Evolutionary conservation across 2,797 vertebrate genomes (phyloP).

Genomic region (Harpagifer antarcticus): DNA sequence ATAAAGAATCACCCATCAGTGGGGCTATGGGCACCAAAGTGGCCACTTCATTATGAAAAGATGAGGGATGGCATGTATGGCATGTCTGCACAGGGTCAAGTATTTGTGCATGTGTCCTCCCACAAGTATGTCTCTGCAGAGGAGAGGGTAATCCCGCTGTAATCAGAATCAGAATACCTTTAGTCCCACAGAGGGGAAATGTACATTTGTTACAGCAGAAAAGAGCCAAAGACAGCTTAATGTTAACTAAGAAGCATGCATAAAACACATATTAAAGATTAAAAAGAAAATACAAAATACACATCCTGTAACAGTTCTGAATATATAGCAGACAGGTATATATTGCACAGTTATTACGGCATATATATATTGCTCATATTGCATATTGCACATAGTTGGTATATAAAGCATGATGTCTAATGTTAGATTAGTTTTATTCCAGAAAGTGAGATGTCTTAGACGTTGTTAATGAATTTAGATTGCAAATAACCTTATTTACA

Average conservation of each 20-base stretch:
- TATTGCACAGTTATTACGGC: too few relatives aligned
- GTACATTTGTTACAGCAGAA: too few relatives aligned
- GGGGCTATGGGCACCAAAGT: slow-evolving; percentile 23
- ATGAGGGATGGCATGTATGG: slow-evolving; percentile 65
- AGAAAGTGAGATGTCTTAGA: slow-evolving; percentile 24
- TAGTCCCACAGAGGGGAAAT: too few relatives aligned
- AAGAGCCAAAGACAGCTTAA: too few relatives aligned
- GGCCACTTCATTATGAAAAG: slow-evolving; percentile 66
- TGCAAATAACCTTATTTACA: slow-evolving; percentile 69
- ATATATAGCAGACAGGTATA: too few relatives aligned
- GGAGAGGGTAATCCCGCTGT: slow-evolving; percentile 16
- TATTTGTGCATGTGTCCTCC: slow-evolving; percentile 38
- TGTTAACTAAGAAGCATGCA: too few relatives aligned
- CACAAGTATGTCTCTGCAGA: slow-evolving; percentile 19
- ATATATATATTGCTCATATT: too few relatives aligned
- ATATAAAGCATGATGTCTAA: slow-evolving; percentile 9
- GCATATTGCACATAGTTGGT: too few relatives aligned
- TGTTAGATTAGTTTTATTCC: slow-evolving; percentile 48
- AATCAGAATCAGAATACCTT: too few relatives aligned
- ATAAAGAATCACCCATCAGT: slow-evolving; percentile 42
- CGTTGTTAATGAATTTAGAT: slow-evolving; percentile 57
- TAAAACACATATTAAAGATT: too few relatives aligned
- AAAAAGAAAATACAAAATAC: too few relatives aligned
- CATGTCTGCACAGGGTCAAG: slow-evolving; percentile 66
- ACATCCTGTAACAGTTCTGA: too few relatives aligned